Conservation (phyloP, 1,140 invertebrate species). For the Zaprionus ghesquierei region DNA sequence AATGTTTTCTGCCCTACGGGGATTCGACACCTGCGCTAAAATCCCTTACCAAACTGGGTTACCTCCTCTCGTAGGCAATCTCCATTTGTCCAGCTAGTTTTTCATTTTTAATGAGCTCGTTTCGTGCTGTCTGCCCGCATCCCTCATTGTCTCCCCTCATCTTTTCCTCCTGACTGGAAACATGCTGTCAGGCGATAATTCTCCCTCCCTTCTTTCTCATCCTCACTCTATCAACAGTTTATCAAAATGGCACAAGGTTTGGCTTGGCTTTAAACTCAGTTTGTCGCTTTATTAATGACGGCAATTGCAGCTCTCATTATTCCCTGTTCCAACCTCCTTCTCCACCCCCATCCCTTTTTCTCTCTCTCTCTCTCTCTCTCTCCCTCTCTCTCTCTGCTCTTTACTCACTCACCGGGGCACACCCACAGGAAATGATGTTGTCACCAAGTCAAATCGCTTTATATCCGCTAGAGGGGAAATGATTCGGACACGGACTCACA, state of each 20-base stretch:
- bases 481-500: slow-evolving; percentile 18
- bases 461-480: slow-evolving; percentile 41
- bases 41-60: too few relatives aligned
- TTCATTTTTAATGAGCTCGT: slow-evolving; percentile 40
- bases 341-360: background rate
- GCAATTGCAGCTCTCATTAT: slow-evolving; percentile 42
- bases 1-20: background rate
- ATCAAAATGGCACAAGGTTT: slow-evolving; percentile 32
- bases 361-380: too few relatives aligned
- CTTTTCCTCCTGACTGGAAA: background rate
- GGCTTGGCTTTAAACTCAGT: slow-evolving; percentile 24
- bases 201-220: background rate
- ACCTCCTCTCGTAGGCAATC: background rate
- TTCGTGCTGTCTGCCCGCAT: background rate
- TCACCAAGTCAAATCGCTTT: slow-evolving; percentile 44
- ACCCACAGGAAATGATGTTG: slow-evolving; percentile 44
- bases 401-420: background rate
- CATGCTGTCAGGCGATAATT: slow-evolving; percentile 5
- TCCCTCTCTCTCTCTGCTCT: background rate
- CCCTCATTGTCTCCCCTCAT: background rate
- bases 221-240: slow-evolving; percentile 12
- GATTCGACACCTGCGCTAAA: slow-evolving; percentile 13
- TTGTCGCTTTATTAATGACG: slow-evolving; percentile 38
- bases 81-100: slow-evolving; percentile 20
- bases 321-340: background rate